Percentiles rank a stretch among this genome's conserved stretches.
These are phyloP conservation scores for Lycocerus yunnanus DNA, from an alignment of 2,888 invertebrate genomes.

Conservation along the genomic window DNA sequence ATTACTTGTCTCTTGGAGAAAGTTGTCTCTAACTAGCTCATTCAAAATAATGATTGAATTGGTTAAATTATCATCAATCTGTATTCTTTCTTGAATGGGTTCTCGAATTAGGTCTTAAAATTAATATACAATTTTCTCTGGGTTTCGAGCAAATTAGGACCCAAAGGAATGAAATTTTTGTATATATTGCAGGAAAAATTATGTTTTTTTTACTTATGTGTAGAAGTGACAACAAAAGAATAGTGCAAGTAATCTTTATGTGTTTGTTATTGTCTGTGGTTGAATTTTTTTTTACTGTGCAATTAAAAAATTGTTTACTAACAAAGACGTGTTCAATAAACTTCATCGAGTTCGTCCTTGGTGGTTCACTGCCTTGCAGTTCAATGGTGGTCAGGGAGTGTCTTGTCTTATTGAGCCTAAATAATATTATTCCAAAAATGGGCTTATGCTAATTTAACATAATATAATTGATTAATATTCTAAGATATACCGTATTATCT, in stretches of 20 bases:
- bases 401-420: constrained; percentile 1
- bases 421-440: background rate
- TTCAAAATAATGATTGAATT: no score
- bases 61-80: no score
- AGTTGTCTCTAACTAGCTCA: background rate
- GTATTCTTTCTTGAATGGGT: background rate
- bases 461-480: background rate
- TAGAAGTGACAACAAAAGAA: no score
- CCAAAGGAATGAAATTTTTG: no score
- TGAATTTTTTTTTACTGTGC: no score
- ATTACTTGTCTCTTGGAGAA: background rate
- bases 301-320: background rate
- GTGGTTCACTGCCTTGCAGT: constrained; percentile 11
- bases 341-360: constrained; percentile 11
- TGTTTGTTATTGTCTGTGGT: background rate
- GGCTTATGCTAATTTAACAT: background rate
- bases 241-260: background rate
- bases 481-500: background rate
- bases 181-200: no score
- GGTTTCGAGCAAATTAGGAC: no score
- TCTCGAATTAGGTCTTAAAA: no score
- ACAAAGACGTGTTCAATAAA: background rate
- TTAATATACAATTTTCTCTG: no score
- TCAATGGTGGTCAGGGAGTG: constrained; percentile 22
- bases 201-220: no score